These are phyloP conservation scores for Microdon myrmicae DNA, from an alignment of 2,888 invertebrate genomes.

Conservation along the genomic window DNA sequence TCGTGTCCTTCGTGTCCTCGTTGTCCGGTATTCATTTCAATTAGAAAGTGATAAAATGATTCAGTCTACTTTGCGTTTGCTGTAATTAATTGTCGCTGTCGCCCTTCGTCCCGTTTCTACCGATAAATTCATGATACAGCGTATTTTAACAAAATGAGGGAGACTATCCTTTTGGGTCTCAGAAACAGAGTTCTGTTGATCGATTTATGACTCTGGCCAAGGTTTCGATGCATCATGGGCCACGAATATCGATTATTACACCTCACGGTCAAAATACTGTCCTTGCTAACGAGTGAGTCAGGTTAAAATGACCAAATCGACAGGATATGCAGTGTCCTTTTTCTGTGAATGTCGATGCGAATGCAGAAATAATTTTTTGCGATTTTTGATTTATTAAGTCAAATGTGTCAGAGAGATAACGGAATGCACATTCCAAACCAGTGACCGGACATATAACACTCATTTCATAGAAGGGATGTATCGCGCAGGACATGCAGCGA, in stretches of 20 bases:
- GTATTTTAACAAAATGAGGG: constrained; percentile 1
- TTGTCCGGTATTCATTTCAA: constrained; percentile 40
- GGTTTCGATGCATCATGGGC: too few species aligned
- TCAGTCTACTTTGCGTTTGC: constrained; percentile 7
- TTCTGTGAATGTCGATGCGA: not conserved
- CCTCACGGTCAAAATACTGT: constrained; percentile 7
- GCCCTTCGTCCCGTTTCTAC: constrained; percentile 15
- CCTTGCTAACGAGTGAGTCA: constrained; percentile 23
- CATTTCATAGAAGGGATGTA: constrained; percentile 33
- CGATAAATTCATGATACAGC: constrained; percentile 33
- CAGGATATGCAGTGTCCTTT: constrained; percentile 26
- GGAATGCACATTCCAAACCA: constrained; percentile 31
- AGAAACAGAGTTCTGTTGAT: constrained; percentile 35
- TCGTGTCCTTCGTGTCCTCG: too few species aligned
- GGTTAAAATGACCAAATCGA: constrained; percentile 16
- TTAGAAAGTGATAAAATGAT: constrained; percentile 47
- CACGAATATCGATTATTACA: constrained; percentile 29
- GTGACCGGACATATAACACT: constrained; percentile 1
- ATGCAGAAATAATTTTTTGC: constrained; percentile 53
- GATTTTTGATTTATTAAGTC: constrained; percentile 60
- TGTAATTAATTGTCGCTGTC: constrained; percentile 24
- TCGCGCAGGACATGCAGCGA: constrained; percentile 35
- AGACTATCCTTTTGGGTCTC: constrained; percentile 9
- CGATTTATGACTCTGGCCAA: constrained; percentile 38
- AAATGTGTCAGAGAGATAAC: constrained; percentile 57